phyloP scores from a whole-genome alignment of 2,113 vertebrate species.

The Corythoichthys haematopterus region DNA sequence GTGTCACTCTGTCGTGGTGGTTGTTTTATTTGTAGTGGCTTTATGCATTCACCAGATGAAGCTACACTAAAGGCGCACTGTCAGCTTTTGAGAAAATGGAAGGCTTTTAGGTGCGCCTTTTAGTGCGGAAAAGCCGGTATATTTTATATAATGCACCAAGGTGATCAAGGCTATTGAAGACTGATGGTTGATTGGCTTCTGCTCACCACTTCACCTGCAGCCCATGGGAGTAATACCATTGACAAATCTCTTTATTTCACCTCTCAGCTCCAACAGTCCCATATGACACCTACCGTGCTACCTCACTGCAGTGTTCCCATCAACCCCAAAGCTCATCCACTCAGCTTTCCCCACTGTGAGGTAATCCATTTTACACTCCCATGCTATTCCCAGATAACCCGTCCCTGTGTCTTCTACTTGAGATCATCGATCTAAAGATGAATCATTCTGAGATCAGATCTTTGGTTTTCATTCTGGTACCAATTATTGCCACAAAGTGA shows the following conservation, averaged over 20 bases:
- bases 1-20: too few relatives aligned
- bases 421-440: slow-evolving; percentile 37
- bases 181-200: slow-evolving; percentile 11
- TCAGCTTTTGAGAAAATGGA: too few relatives aligned
- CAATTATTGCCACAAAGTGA: slow-evolving; percentile 38
- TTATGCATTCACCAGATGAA: too few relatives aligned
- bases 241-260: slow-evolving; percentile 48
- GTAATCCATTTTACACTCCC: slow-evolving; percentile 52
- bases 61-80: too few relatives aligned
- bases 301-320: slow-evolving; percentile 34
- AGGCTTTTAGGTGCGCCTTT: too few relatives aligned
- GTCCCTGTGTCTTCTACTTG: slow-evolving; percentile 17
- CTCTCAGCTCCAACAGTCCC: slow-evolving; percentile 29
- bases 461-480: slow-evolving; percentile 46
- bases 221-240: slow-evolving; percentile 31
- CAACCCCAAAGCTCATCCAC: slow-evolving; percentile 35
- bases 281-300: slow-evolving; percentile 25
- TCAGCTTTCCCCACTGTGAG: slow-evolving; percentile 37
- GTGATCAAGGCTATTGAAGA: slow-evolving; percentile 47
- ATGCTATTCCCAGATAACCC: slow-evolving; percentile 18
- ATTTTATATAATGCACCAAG: slow-evolving; percentile 26
- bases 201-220: slow-evolving; percentile 11
- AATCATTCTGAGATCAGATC: slow-evolving; percentile 31
- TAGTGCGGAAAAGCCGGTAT: neutral
- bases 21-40: too few relatives aligned